Evolutionary conservation across 2,888 invertebrate genomes (phyloP), one percentile per base, ranked within the genome.

Genomic region (Idaea straminata): DNA sequence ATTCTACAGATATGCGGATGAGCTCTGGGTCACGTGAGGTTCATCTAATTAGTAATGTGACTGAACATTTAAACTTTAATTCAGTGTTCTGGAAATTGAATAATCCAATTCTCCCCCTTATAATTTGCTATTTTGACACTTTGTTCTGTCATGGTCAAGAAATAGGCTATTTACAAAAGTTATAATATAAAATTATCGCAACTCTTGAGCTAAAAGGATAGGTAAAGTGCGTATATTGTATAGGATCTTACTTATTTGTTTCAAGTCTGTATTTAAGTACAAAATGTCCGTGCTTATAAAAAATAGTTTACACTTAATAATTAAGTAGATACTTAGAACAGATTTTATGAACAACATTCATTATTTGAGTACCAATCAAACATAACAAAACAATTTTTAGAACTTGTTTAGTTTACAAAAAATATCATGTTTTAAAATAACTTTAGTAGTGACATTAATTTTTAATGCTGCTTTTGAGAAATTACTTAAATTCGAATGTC

Each of bases 81-180:
- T 10, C 6, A 38, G 47, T 47, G 47, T 47, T 47, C 47, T 47
- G 47, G 3, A 10, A 47, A 47, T 47, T 47, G 47, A 13, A 10
- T 47, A 69, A 73, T 78, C 84, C 85, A 78, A 73, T 78, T 47
- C 47, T 47, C 47, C 47, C 25, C 13, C 47, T 10, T 47, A 5
- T 80, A 80, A 69, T 73, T 72, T 69, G 66, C 74, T 73, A 76
- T 74, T 78, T 82, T 81, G 80, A 82, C 81, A 83, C 81, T 73
- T 47, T 72, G 69, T 69, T 74, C 72, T 74, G 74, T 75, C 72
- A 73, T 71, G 69, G 70, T 67, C 67, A 68, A 64, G 69, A 62
- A 61, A 62, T 61, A 67, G 66, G 58, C 61, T 72, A 70, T 70
- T 66, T 72, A 72, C 70, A 73, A 69, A 66, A 72, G 65, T 61